Evolutionary conservation across 2,888 invertebrate species (phyloP), one percentile per base, ranked within the genome.

Genomic region (Nycteola revayana): DNA sequence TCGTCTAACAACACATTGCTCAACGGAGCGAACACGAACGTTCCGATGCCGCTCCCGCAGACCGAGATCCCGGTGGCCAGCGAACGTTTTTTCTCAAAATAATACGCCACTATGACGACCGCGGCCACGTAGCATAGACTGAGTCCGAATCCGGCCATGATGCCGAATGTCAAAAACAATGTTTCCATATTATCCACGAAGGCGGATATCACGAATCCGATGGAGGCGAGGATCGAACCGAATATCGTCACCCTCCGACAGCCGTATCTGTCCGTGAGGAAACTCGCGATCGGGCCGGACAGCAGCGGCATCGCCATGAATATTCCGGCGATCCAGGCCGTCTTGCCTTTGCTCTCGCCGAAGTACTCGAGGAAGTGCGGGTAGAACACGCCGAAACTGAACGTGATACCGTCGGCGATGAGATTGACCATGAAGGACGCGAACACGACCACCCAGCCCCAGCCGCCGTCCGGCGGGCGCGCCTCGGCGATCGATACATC

Each of bases 361-460:
- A 97, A 98, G 73, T 95, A 94, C 56, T 94, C 92, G 36, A 96
- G 89, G 63, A 98, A 94, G 67, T 96, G 94, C 1, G 95, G 93
- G 77, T 92, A 97, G 62, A 98, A 93, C 2, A 97, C 94, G 34
- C 98, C 98, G 76, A 97, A 97, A 48, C 95, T 95, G 83, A 97
- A 96, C 0, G 96, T 96, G 51, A 97, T 93, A 1, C 98, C 98
- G 74, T 98, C 98, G 23, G 96, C 96, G 60, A 98, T 96, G 45
- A 96, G 90, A 73, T 96, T 96, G 46, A 96, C 94, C 84, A 96
- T 90, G 74, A 98, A 97, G 0, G 96, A 94, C 10, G 96, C 96
- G 42, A 94, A 92, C 0, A 97, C 97, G 30, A 98, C 92, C 17
- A 97, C 94, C 97, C 97, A 98, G 3, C 97, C 97, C 94, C 95